phyloP scores from a whole-genome alignment of 2,113 vertebrate genomes.

The Equus przewalskii region DNA sequence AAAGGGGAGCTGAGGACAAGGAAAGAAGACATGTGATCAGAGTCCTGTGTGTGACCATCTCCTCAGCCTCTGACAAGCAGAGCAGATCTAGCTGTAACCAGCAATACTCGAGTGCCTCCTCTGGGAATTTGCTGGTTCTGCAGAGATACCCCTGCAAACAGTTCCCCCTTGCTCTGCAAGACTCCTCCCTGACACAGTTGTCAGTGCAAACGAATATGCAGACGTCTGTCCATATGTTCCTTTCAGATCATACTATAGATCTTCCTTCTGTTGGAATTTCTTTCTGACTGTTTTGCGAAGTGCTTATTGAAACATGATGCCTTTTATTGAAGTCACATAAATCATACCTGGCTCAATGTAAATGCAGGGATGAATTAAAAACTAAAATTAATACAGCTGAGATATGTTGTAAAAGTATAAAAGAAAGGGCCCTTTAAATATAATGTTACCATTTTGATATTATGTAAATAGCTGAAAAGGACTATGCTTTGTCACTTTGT shows the following conservation, averaged over 20 bases:
- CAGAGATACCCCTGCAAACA: constrained; percentile 78
- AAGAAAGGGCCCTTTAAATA: neutral
- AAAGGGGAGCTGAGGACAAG: constrained; percentile 74
- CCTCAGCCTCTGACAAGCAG: constrained; percentile 76
- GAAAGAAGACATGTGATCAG: constrained; percentile 58
- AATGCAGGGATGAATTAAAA: constrained; percentile 39
- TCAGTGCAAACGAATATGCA: constrained; percentile 56
- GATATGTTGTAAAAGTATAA: neutral
- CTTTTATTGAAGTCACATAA: constrained; percentile 58
- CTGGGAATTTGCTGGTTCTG: constrained; percentile 86
- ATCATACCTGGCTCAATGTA: constrained; percentile 43
- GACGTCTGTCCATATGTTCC: constrained; percentile 67
- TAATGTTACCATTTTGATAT: neutral
- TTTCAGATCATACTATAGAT: neutral
- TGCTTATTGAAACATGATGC: constrained; percentile 72
- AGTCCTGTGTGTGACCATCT: constrained; percentile 67
- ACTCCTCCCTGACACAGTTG: constrained; percentile 67
- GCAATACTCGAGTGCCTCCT: constrained; percentile 89
- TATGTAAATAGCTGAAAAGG: constrained; percentile 42
- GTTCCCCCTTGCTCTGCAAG: constrained; percentile 47
- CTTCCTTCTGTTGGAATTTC: constrained; percentile 57
- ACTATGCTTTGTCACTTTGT: neutral
- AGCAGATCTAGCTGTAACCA: constrained; percentile 74
- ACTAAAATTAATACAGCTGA: neutral
- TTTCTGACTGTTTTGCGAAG: constrained; percentile 58